These are phyloP conservation scores for Callocephalon fimbriatum DNA, from an alignment of 2,113 vertebrate species.

Conservation along the genomic window DNA sequence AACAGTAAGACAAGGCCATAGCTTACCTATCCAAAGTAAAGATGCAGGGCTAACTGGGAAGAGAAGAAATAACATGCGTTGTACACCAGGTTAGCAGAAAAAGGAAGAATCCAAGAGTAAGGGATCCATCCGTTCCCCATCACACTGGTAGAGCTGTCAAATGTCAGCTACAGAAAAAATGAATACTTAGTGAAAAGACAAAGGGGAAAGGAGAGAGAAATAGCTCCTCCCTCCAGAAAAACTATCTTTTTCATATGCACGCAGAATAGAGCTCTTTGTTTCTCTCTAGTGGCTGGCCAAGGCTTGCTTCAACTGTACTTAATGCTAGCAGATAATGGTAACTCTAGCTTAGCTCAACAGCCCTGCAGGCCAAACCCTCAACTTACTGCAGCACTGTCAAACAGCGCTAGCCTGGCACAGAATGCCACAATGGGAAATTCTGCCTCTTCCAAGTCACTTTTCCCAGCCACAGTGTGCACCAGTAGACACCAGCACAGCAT, in stretches of 20 bases:
- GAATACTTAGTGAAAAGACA: neutral
- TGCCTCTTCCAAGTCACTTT: fast-evolving
- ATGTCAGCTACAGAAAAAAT: neutral
- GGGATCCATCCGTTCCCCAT: fast-evolving
- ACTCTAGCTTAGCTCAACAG: neutral
- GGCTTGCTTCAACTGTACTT: neutral
- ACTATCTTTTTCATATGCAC: neutral
- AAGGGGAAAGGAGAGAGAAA: neutral
- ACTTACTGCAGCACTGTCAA: neutral
- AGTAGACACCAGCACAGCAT: neutral
- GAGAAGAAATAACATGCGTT: fast-evolving
- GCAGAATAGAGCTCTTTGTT: neutral
- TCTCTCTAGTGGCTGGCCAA: neutral
- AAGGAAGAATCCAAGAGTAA: neutral
- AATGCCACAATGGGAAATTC: neutral
- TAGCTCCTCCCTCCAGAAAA: neutral
- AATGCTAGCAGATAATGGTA: fast-evolving
- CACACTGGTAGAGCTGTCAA: neutral
- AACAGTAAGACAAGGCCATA: fast-evolving
- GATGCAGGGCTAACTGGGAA: neutral
- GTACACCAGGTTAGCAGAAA: neutral
- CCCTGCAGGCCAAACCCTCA: neutral
- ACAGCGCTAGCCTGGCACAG: neutral
- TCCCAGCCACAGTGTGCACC: neutral
- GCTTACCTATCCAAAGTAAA: neutral